Conservation (phyloP, 2,888 invertebrate genomes). For the Sialis lutaria region DNA sequence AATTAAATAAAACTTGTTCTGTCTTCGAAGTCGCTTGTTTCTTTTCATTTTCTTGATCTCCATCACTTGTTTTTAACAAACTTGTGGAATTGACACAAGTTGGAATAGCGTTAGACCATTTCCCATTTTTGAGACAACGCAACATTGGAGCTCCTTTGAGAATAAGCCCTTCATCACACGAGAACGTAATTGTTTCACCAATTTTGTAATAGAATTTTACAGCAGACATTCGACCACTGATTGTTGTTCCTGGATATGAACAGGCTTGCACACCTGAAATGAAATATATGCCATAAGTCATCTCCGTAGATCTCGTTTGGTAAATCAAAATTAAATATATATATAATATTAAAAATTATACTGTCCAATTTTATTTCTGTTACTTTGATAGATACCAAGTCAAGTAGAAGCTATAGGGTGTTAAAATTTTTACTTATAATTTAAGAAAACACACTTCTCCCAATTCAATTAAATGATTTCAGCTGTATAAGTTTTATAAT, state of each 20-base stretch:
- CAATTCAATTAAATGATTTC: background rate
- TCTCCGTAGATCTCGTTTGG: no score
- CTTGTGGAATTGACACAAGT: constrained; percentile 37
- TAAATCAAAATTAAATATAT: no score
- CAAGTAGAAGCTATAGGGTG: no score
- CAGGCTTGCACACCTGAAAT: constrained; percentile 55
- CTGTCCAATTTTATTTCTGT: no score
- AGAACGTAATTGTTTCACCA: constrained; percentile 69
- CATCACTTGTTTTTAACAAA: constrained; percentile 18
- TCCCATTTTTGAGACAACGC: constrained; percentile 63
- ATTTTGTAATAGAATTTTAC: constrained; percentile 80
- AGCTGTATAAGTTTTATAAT: no score
- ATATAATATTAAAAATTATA: no score
- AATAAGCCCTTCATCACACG: constrained; percentile 59
- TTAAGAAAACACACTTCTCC: background rate
- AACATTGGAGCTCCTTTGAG: constrained; percentile 63
- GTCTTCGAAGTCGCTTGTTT: no score
- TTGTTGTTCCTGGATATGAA: constrained; percentile 73
- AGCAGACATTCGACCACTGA: constrained; percentile 69
- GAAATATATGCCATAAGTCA: no score
- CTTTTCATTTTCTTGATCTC: no score
- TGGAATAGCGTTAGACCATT: constrained; percentile 76
- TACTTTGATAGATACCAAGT: no score
- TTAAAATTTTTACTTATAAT: no score
- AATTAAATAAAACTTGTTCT: no score